A percentile compares a stretch with the other conserved stretches of the same genome.
These are phyloP conservation scores for Eupsilia transversa DNA, from an alignment of 2,888 invertebrate genomes.

Conservation along the genomic window DNA sequence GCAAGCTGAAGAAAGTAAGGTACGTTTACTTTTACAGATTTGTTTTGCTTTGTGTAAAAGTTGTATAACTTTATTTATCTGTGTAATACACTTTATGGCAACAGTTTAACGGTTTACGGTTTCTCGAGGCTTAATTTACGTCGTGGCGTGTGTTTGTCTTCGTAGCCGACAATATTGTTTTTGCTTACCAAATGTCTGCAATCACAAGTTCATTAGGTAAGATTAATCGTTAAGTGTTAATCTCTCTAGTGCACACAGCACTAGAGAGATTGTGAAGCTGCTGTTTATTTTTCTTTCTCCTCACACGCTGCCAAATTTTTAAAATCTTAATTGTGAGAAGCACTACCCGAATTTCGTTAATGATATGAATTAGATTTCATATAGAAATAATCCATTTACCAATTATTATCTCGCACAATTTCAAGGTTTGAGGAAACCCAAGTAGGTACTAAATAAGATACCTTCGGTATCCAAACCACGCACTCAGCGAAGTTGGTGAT, in stretches of 20 bases:
- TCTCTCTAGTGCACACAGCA: neutral
- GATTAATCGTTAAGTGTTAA: neutral
- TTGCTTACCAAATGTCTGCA: neutral
- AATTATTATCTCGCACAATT: slow-evolving; percentile 8
- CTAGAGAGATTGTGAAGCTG: too few species aligned
- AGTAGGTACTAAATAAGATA: neutral
- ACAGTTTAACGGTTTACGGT: slow-evolving; percentile 42
- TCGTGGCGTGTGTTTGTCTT: neutral
- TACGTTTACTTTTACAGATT: slow-evolving; percentile 35
- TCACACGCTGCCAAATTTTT: neutral
- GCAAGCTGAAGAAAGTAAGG: neutral
- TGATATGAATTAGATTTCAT: neutral
- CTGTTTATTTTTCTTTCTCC: neutral
- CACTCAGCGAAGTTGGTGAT: slow-evolving; percentile 1
- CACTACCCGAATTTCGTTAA: neutral
- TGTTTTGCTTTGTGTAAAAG: slow-evolving; percentile 36
- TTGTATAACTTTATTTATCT: slow-evolving; percentile 52
- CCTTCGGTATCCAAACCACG: neutral
- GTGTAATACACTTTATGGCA: slow-evolving; percentile 41
- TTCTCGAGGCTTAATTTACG: slow-evolving; percentile 24
- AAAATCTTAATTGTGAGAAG: neutral
- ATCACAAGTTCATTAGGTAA: neutral
- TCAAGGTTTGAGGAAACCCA: neutral
- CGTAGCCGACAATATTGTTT: neutral
- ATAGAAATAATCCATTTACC: too few species aligned